A percentile compares a stretch with the other conserved stretches of the same genome.
Conservation (phyloP, 35 echinoderm and acorn worm species). For the Hemicentrotus pulcherrimus region DNA sequence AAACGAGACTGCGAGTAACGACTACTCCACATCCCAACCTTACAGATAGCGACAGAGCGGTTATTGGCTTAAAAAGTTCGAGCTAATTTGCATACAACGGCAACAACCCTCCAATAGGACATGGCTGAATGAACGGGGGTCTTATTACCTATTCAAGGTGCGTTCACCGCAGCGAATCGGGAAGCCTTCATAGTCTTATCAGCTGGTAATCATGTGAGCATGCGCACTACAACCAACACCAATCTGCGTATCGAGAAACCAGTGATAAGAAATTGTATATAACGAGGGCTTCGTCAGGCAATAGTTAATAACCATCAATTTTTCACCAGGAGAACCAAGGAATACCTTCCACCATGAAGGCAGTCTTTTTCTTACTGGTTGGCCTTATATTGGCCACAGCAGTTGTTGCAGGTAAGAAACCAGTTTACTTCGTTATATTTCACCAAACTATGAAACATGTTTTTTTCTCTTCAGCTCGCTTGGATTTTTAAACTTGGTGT, state of each 20-base stretch:
- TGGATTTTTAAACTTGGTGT: neutral
- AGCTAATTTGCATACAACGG: constrained; percentile 42
- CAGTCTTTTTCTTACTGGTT: constrained; percentile 47
- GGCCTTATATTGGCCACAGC: constrained; percentile 33
- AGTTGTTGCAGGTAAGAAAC: constrained; percentile 23
- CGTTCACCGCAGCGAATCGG: neutral
- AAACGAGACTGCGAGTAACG: neutral
- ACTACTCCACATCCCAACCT: neutral
- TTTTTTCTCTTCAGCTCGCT: neutral
- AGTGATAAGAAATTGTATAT: constrained; percentile 4
- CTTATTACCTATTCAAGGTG: neutral
- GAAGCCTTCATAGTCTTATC: neutral
- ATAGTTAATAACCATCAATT: neutral
- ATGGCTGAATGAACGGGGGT: neutral
- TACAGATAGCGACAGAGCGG: constrained; percentile 11
- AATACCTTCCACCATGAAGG: constrained; percentile 39
- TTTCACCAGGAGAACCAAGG: neutral
- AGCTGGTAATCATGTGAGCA: neutral
- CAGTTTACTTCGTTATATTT: neutral
- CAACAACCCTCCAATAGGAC: neutral
- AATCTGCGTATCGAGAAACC: neutral
- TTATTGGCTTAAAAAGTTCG: constrained; percentile 30
- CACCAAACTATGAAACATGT: neutral
- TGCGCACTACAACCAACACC: neutral
- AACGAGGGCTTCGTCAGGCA: neutral